A percentile compares a stretch with the other conserved stretches of the same genome.
phyloP scores from a whole-genome alignment of 2,113 vertebrate genomes.

The Alces alces region DNA sequence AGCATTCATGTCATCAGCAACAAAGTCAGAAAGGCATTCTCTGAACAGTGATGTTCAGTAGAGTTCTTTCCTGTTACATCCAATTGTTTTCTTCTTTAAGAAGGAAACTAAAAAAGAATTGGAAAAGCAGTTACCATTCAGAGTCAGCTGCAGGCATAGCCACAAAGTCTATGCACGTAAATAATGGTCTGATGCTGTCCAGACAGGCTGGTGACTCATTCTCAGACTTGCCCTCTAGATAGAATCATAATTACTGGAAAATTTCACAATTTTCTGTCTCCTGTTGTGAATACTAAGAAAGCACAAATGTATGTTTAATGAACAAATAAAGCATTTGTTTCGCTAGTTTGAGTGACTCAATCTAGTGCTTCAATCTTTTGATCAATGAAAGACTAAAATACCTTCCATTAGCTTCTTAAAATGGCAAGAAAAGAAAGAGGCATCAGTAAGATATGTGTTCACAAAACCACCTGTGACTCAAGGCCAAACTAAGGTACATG shows the following conservation, averaged over 20 bases:
- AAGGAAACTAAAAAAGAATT: constrained; percentile 4
- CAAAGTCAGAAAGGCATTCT: constrained; percentile 12
- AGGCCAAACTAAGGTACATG: neutral
- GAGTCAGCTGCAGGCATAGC: neutral
- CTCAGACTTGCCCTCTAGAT: neutral
- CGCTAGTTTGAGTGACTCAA: constrained; percentile 20
- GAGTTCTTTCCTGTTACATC: neutral
- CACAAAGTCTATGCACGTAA: neutral
- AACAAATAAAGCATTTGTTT: constrained; percentile 54
- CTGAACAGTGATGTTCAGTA: neutral
- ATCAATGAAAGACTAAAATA: constrained; percentile 43
- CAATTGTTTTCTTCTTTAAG: neutral
- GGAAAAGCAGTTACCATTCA: constrained; percentile 8
- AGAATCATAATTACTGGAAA: constrained; percentile 51
- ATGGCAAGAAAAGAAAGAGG: constrained; percentile 23
- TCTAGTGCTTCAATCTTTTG: constrained; percentile 40
- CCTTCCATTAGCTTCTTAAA: constrained; percentile 14
- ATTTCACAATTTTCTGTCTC: constrained; percentile 45
- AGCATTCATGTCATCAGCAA: neutral
- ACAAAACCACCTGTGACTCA: neutral
- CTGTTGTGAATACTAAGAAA: constrained; percentile 46
- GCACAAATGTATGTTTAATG: constrained; percentile 9
- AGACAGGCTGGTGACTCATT: constrained; percentile 51
- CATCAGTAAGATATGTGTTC: neutral
- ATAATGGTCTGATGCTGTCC: constrained; percentile 22